Conservation (phyloP, 2,888 invertebrate species). For the Zootermopsis nevadensis region DNA sequence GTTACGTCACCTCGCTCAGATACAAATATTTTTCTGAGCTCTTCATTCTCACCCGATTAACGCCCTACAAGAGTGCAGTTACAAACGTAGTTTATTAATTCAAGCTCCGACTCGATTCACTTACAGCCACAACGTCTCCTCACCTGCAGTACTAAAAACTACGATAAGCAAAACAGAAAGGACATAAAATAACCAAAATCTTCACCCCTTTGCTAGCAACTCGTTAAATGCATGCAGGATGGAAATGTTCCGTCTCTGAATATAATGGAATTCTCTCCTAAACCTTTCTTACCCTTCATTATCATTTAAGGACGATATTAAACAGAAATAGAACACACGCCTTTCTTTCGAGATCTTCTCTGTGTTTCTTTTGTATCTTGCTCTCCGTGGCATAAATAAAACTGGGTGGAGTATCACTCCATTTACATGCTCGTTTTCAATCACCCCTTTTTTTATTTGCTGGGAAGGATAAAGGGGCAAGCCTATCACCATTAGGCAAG, state of each 20-base stretch:
- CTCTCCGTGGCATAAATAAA: not conserved
- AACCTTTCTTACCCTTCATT: not conserved
- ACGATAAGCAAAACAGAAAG: not conserved
- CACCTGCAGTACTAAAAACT: not conserved
- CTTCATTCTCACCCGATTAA: too few species aligned
- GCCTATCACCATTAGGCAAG: too few species aligned
- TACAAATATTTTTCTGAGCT: too few species aligned
- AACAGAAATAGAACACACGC: conserved; percentile 7
- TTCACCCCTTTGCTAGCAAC: not conserved
- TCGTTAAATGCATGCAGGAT: not conserved
- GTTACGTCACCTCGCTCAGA: too few species aligned
- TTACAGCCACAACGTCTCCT: not conserved
- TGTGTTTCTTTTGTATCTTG: not conserved
- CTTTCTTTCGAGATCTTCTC: not conserved
- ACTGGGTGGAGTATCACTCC: not conserved
- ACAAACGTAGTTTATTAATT: too few species aligned
- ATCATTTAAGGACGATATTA: conserved; percentile 1
- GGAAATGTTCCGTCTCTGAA: not conserved
- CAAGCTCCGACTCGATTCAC: not conserved
- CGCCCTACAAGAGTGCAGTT: too few species aligned
- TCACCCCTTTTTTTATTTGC: too few species aligned
- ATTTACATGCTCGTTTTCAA: not conserved
- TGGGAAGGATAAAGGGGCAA: too few species aligned
- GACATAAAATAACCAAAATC: not conserved
- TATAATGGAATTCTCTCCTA: not conserved